Base-by-base conservation (phyloP, 1,140 invertebrate species). In the Cyclargus thomasi region DNA sequence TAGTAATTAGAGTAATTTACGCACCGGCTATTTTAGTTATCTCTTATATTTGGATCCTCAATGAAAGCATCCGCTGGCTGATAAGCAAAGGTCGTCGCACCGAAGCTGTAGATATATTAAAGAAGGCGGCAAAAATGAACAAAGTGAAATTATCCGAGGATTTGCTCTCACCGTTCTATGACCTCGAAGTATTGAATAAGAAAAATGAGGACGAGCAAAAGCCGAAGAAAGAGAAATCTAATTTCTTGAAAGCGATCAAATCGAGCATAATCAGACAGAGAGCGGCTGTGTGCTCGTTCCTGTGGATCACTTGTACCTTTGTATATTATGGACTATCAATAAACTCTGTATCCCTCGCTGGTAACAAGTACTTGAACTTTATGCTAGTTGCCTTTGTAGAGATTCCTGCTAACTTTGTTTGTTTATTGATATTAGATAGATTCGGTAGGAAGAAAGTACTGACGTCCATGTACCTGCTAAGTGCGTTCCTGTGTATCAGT, bases 41-140 rank as follows among this genome's bases (percentile, higher is more conserved):
- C 14, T 88, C 92, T 1, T 93, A 95, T 75, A 91, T 93, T 17
- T 93, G 93, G 88, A 83, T 94, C 29, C 74, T 94, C 4, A 93
- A 94, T 10, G 94, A 95, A 82, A 95, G 94, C 64, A 88, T 94
- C 23, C 88, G 95, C 76, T 97, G 96, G 96, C 86, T 97, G 3
- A 77, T 97, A 47, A 94, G 94, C n/a, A 94, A 95, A 72, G 83
- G 82, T 11, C 73, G 80, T 11, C 68, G 78, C 1, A 65, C 77
- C 1, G 92, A 95, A 74, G 94, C 94, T 5, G 90, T 91, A 57
- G 79, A 80, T 14, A 92, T 95, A 47, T 78, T 95, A 11, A 89
- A 90, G 0, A 93, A 91, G 75, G 94, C 94, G 17, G 94, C 94
- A 0, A 92, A 91, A 74, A 92, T 95, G 64, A 97, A 97, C 73